Conservation (phyloP, 1,140 invertebrate species). For the Araneus ventricosus region DNA sequence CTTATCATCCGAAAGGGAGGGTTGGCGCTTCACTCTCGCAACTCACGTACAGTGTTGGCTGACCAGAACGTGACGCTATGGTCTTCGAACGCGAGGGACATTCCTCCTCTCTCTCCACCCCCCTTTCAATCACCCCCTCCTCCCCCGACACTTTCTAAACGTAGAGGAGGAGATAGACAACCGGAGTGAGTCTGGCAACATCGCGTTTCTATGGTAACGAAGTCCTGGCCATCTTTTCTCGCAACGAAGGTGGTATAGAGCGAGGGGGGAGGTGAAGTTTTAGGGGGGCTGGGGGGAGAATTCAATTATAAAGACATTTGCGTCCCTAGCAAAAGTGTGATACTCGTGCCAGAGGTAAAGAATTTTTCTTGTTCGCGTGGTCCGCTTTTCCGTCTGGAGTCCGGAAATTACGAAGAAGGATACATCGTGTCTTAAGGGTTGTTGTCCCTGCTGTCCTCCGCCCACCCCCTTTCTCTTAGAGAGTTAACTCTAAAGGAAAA, state of each 20-base stretch:
- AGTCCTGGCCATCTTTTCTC: slow-evolving; percentile 69
- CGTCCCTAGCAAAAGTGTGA: slow-evolving; percentile 72
- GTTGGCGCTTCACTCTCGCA: neutral
- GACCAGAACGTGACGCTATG: slow-evolving; percentile 60
- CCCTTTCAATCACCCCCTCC: neutral
- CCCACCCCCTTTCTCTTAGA: neutral
- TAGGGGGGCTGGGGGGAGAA: slow-evolving; percentile 41
- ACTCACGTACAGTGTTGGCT: slow-evolving; percentile 26
- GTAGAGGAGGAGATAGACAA: slow-evolving; percentile 56
- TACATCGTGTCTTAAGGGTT: slow-evolving; percentile 67
- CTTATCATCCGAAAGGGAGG: neutral
- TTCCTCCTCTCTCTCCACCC: neutral
- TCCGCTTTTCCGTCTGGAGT: slow-evolving; percentile 54
- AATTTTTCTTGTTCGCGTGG: slow-evolving; percentile 68
- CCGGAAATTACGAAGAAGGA: slow-evolving; percentile 73
- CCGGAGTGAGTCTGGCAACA: slow-evolving; percentile 69
- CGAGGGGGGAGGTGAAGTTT: neutral
- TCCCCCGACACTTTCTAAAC: slow-evolving; percentile 1
- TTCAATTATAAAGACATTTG: slow-evolving; percentile 76
- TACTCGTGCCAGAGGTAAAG: slow-evolving; percentile 70
- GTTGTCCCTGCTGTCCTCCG: neutral
- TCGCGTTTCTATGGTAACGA: slow-evolving; percentile 67
- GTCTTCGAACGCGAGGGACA: neutral
- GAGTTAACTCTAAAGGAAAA: slow-evolving; percentile 38
- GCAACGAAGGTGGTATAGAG: neutral